A percentile compares a stretch with the other conserved stretches of the same genome.
These are phyloP conservation scores for Choristoneura rosaceana DNA, from an alignment of 2,888 invertebrate genomes.

Conservation along the genomic window DNA sequence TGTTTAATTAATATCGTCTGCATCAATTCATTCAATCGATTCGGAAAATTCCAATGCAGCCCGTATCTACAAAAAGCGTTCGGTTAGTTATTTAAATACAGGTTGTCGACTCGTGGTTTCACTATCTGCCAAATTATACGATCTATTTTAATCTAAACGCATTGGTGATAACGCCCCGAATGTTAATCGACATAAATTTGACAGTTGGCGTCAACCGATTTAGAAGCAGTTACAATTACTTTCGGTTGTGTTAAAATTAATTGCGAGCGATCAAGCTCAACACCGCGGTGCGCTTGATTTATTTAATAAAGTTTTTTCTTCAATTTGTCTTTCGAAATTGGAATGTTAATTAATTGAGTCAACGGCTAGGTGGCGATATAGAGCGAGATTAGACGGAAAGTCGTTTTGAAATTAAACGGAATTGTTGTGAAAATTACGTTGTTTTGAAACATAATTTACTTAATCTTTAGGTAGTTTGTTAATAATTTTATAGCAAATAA, in stretches of 20 bases:
- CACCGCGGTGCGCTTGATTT: slow-evolving; percentile 23
- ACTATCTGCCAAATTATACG: slow-evolving; percentile 42
- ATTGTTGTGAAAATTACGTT: background rate
- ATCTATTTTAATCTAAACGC: slow-evolving; percentile 42
- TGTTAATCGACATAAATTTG: slow-evolving; percentile 39
- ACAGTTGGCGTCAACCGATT: slow-evolving; percentile 31
- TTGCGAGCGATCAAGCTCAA: slow-evolving; percentile 31
- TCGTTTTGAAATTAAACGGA: slow-evolving; percentile 21
- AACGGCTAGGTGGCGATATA: slow-evolving; percentile 21
- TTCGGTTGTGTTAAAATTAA: slow-evolving; percentile 35
- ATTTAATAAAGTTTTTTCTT: slow-evolving; percentile 19
- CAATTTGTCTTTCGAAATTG: slow-evolving; percentile 31
- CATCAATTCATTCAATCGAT: slow-evolving; percentile 2
- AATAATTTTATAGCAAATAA: too few species aligned
- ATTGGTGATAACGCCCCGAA: slow-evolving; percentile 37
- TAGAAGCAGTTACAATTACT: slow-evolving; percentile 28
- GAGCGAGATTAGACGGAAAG: slow-evolving; percentile 30
- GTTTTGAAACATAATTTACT: too few species aligned
- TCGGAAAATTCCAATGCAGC: slow-evolving; percentile 30
- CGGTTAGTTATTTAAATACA: slow-evolving; percentile 37
- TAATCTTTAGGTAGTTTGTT: too few species aligned
- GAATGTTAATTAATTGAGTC: slow-evolving; percentile 38
- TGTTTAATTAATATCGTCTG: background rate
- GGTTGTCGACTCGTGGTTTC: slow-evolving; percentile 39
- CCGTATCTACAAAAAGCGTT: slow-evolving; percentile 20